Evolutionary conservation across 2,113 vertebrate genomes (phyloP).

Genomic region (Ptyas mucosa): DNA sequence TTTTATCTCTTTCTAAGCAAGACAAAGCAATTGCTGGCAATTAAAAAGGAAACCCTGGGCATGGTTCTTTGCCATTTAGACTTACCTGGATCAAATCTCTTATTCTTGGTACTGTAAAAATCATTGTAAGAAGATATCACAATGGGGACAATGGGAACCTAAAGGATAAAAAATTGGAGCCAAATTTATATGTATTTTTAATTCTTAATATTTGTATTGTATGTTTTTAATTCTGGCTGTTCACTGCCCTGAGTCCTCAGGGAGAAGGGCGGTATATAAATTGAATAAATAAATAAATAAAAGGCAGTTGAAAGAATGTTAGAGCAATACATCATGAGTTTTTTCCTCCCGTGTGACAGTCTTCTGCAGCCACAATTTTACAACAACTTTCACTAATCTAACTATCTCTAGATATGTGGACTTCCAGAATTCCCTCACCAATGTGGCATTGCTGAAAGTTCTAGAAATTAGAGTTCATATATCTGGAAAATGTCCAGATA

Average conservation of each 20-base stretch:
- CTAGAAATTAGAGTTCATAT: background rate
- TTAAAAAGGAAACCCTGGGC: background rate
- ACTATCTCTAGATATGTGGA: background rate
- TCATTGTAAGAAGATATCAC: background rate
- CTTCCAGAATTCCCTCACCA: background rate
- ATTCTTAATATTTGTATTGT: too few species aligned
- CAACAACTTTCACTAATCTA: background rate
- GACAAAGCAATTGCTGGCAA: background rate
- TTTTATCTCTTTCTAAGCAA: background rate
- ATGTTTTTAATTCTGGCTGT: too few species aligned
- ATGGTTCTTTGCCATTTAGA: background rate
- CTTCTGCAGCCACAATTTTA: background rate
- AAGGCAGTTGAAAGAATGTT: background rate
- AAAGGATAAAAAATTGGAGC: background rate
- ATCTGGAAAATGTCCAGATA: background rate
- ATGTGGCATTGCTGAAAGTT: background rate
- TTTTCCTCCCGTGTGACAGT: background rate
- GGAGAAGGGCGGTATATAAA: too few species aligned
- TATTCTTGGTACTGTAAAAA: background rate
- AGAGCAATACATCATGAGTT: background rate
- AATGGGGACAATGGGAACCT: constrained; percentile 6
- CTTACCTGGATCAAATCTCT: background rate
- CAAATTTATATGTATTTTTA: too few species aligned
- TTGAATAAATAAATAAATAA: too few species aligned
- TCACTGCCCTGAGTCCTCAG: too few species aligned